These are phyloP conservation scores for Cynopterus sphinx DNA, from an alignment of 2,797 vertebrate genomes.

Conservation along the genomic window DNA sequence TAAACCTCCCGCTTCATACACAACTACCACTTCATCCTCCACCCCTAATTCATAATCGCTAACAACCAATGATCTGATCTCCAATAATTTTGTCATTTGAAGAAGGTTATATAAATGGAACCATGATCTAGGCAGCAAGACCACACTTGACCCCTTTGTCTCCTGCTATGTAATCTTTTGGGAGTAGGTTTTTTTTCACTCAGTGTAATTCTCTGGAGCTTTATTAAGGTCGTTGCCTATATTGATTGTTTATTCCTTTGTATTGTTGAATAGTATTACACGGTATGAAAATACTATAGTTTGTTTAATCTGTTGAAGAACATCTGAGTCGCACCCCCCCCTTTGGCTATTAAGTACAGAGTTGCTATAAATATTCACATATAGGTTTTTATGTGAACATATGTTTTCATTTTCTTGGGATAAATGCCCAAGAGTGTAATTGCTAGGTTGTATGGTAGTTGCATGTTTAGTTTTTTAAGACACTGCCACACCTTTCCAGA, in stretches of 20 bases:
- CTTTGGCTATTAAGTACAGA: slow-evolving; percentile 18
- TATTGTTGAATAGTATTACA: slow-evolving; percentile 12
- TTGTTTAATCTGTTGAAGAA: slow-evolving; percentile 26
- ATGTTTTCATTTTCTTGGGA: slow-evolving; percentile 52
- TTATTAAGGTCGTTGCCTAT: not conserved
- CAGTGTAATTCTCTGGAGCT: not conserved
- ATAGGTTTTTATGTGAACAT: slow-evolving; percentile 46
- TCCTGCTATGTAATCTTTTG: not conserved
- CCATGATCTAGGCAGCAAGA: not conserved
- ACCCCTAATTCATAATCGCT: not conserved
- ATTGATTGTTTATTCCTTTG: slow-evolving; percentile 42
- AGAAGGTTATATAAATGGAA: not conserved
- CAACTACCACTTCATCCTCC: not conserved
- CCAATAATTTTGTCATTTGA: slow-evolving; percentile 39
- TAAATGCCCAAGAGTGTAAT: slow-evolving; percentile 26
- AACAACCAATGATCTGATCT: not conserved
- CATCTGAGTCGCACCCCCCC: not conserved
- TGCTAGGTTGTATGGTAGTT: not conserved
- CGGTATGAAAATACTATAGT: not conserved
- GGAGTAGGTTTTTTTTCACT: not conserved
- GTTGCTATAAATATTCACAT: not conserved
- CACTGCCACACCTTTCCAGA: not conserved
- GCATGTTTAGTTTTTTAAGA: slow-evolving; percentile 17
- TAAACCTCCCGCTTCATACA: not conserved
- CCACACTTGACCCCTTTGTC: too few relatives aligned